Conservation (phyloP, 2,113 vertebrate genomes). For the Apistogramma diplotaenia region DNA sequence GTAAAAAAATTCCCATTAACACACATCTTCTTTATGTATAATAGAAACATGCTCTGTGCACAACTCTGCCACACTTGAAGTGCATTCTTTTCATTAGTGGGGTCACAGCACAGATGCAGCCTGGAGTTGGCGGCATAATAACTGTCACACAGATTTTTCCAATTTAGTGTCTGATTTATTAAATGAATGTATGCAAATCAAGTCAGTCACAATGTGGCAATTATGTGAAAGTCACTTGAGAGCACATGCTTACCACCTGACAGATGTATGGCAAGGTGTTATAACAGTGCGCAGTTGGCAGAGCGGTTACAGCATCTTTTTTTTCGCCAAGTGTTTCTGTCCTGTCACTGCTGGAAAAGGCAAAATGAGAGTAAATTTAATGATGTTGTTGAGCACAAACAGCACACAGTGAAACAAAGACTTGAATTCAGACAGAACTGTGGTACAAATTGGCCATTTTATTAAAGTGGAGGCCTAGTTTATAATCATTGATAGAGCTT, state of each 20-base stretch:
- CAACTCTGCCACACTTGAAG: background rate
- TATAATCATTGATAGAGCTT: background rate
- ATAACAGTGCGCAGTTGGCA: conserved; percentile 4
- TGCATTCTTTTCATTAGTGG: background rate
- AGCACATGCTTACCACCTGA: conserved; percentile 38
- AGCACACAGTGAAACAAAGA: background rate
- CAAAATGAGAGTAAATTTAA: conserved; percentile 4
- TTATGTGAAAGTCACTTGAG: conserved; percentile 37
- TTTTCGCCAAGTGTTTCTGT: background rate
- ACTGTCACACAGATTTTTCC: conserved; percentile 31
- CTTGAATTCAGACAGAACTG: background rate
- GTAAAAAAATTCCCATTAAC: no score
- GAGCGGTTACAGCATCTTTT: background rate
- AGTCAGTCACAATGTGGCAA: conserved; percentile 41
- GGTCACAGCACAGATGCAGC: background rate
- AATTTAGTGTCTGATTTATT: conserved; percentile 37
- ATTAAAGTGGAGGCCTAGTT: background rate
- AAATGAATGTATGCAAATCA: conserved; percentile 46
- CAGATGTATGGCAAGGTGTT: conserved; percentile 48
- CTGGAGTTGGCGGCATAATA: background rate
- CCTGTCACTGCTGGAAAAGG: background rate
- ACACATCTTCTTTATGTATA: background rate
- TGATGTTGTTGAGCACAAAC: background rate
- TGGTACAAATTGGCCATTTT: background rate
- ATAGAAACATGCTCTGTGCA: background rate